Percentiles rank a stretch among this genome's conserved stretches.
Evolutionary conservation across 2,888 invertebrate species (phyloP).

Genomic region (Apamea anceps): DNA sequence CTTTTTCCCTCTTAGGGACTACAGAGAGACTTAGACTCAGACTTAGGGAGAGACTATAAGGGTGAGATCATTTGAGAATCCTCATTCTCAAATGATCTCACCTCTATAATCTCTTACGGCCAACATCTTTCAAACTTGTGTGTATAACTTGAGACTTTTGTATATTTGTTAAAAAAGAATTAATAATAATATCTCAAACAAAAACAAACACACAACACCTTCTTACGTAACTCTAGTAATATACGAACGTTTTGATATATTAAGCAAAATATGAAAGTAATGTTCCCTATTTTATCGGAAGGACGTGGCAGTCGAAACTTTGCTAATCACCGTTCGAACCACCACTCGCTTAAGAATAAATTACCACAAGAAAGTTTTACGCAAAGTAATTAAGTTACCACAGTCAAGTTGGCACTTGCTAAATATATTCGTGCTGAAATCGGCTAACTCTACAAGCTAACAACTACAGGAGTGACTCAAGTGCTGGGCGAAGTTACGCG

Average conservation of each 20-base stretch:
- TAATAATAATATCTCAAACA: background rate
- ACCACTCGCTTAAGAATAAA: constrained; percentile 82
- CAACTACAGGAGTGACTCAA: constrained; percentile 49
- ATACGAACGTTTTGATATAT: constrained; percentile 43
- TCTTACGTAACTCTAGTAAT: constrained; percentile 20
- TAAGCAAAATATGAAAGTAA: constrained; percentile 52
- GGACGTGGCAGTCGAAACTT: constrained; percentile 74
- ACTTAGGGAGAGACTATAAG: too few species aligned
- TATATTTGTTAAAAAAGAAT: background rate
- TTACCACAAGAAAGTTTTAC: constrained; percentile 77
- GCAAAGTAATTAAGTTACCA: constrained; percentile 80
- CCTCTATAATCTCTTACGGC: background rate
- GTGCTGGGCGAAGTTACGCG: constrained; percentile 42
- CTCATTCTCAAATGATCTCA: background rate
- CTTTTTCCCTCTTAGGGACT: too few species aligned
- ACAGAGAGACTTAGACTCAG: too few species aligned
- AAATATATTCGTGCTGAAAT: constrained; percentile 63
- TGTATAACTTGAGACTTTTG: background rate
- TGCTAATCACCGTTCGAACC: constrained; percentile 81
- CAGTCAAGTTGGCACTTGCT: constrained; percentile 69
- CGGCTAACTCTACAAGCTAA: constrained; percentile 50
- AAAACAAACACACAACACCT: background rate
- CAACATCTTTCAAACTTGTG: background rate
- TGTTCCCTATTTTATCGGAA: constrained; percentile 61
- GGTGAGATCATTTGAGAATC: too few species aligned